phyloP scores from a whole-genome alignment of 2,113 vertebrate species.

The Pelvicachromis taeniatus region DNA sequence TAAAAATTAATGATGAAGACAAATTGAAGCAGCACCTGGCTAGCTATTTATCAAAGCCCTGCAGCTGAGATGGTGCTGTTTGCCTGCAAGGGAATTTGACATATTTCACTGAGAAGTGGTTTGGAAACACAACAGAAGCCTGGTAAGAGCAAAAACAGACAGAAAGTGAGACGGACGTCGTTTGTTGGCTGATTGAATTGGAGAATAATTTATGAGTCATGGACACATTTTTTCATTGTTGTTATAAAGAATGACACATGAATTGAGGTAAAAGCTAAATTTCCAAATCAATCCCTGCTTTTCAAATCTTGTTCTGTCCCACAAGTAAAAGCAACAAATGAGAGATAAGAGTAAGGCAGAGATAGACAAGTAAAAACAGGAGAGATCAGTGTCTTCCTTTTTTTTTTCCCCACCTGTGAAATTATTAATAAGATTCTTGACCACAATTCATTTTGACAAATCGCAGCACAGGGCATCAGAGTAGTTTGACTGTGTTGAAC shows the following conservation, averaged over 20 bases:
- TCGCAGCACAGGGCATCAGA: constrained; percentile 68
- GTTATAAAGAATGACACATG: background rate
- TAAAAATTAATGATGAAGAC: constrained; percentile 85
- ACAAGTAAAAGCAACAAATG: background rate
- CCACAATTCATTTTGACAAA: constrained; percentile 82
- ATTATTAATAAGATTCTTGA: constrained; percentile 73
- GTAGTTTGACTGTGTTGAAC: constrained; percentile 73
- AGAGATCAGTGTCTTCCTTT: background rate
- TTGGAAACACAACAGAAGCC: constrained; percentile 5
- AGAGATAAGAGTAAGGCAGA: background rate
- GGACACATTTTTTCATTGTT: background rate
- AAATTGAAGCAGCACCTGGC: constrained; percentile 83
- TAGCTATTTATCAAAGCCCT: constrained; percentile 80
- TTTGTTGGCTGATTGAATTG: background rate
- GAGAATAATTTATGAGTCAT: background rate
- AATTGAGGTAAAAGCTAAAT: background rate
- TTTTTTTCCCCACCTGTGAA: background rate
- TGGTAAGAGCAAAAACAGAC: background rate
- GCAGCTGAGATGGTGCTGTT: constrained; percentile 58
- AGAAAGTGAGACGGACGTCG: background rate
- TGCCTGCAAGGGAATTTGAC: constrained; percentile 68
- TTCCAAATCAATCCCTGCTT: background rate
- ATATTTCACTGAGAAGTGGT: constrained; percentile 60
- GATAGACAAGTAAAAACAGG: background rate
- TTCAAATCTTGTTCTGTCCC: background rate